Evolutionary conservation across 1,140 invertebrate genomes (phyloP).

Genomic region (Hirudo medicinalis): DNA sequence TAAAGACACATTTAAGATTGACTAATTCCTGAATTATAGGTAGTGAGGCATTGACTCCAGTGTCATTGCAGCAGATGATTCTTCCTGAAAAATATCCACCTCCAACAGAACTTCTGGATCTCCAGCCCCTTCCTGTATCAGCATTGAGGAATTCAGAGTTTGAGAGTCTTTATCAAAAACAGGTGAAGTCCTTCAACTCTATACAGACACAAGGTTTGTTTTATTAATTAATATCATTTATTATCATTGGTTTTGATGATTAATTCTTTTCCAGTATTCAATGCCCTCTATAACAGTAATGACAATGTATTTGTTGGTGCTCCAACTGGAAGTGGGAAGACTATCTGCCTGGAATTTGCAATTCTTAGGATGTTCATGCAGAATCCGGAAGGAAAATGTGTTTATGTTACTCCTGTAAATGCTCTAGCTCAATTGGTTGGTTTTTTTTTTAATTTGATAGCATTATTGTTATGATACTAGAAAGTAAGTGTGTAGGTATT

Average conservation of each 20-base stretch:
- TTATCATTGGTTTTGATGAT: not conserved
- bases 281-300: slow-evolving; percentile 93
- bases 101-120: slow-evolving; percentile 89
- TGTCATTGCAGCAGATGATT: slow-evolving; percentile 92
- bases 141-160: slow-evolving; percentile 64
- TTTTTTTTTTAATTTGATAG: not conserved
- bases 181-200: slow-evolving; percentile 89
- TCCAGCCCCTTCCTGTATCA: slow-evolving; percentile 81
- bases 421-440: slow-evolving; percentile 66
- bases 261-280: slow-evolving; percentile 59
- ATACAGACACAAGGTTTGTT: slow-evolving; percentile 77
- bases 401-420: slow-evolving; percentile 85
- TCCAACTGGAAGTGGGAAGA: slow-evolving; percentile 92
- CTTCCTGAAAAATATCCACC: slow-evolving; percentile 95
- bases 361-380: slow-evolving; percentile 69
- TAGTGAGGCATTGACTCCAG: slow-evolving; percentile 83
- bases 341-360: slow-evolving; percentile 90
- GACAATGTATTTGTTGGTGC: slow-evolving; percentile 98
- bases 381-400: slow-evolving; percentile 51
- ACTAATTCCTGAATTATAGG: slow-evolving; percentile 34
- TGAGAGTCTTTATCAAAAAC: slow-evolving; percentile 67
- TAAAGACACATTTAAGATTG: not conserved
- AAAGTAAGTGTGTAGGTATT: no score
- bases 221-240: not conserved
- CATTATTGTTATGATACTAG: not conserved